Evolutionary conservation across 2,888 invertebrate species (phyloP), one percentile per base, ranked within the genome.

Genomic region (Neoascia interrupta): DNA sequence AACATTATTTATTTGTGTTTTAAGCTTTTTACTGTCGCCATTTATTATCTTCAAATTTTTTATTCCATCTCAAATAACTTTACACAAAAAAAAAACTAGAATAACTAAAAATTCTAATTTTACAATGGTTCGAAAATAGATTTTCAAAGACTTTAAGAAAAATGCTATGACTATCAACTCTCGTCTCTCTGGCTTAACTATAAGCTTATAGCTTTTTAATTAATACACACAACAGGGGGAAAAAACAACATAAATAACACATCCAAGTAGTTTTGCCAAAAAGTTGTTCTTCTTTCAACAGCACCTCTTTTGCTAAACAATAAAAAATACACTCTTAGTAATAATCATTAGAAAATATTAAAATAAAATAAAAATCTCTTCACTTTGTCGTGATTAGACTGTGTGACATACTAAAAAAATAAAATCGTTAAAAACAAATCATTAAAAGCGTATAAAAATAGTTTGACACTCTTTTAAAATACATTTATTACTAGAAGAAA

Each of bases 371-470:
- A 61, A 61, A 23, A 60, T 37, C 37, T 47, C 47, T 37, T 47
- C 60, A 60, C 13, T 26, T 37, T 18, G 18, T 4, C 34, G 11
- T 51, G 51, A 51, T 51, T 34, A 21, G 15, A 13, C 36, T 21
- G 34, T 0, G n/a, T n/a, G n/a, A n/a, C n/a, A n/a, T n/a, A n/a
- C n/a, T n/a, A n/a, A n/a, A n/a, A n/a, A n/a, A n/a, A n/a, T n/a
- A n/a, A n/a, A n/a, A n/a, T n/a, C n/a, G n/a, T n/a, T n/a, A 16
- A 18, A 36, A 23, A 47, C 41, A 36, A 37, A 26, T 58, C 43
- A 47, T 60, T 60, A 39, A 61, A 49, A 61, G 8, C 36, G 5
- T 49, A 37, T 61, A 61, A 47, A 61, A 61, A 61, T 61, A 61
- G 26, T 39, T 18, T 37, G 28, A 11, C 15, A 23, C 31, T 36